Evolutionary conservation across 2,797 vertebrate genomes (phyloP), one percentile per base, ranked within the genome.

Genomic region (Sylvilagus floridanus): DNA sequence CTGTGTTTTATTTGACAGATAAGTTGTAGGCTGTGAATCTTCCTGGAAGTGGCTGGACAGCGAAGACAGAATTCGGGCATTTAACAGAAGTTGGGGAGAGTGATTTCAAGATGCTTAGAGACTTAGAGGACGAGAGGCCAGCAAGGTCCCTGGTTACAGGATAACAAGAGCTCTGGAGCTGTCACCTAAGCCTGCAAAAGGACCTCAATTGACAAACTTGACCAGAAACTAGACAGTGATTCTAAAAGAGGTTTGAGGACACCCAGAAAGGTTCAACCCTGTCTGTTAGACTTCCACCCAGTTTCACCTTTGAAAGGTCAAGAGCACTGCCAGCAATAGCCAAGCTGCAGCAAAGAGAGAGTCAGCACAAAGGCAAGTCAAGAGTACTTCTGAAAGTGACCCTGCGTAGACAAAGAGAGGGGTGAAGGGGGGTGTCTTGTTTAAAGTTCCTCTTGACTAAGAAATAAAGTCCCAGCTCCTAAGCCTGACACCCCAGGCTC

Each of bases 1-100:
- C 3, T 96, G 96, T 84, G 66, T 96, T 91, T 95, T 69, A 82
- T 69, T 82, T 95, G 88, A 96, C 0, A 0, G 14, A 60, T 88
- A 79, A 96, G 87, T 52, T 57, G 52, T 32, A 66, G 57, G 37
- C 22, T 97, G 96, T 79, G 73, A 96, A 95, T 93, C 42, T 84
- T 95, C 50, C 87, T 96, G 86, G 86, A 97, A 52, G 50, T 52
- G 63, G 30, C 19, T 75, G 35, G 50, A 42, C 84, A 83, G 77
- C 90, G 37, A 69, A 88, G 91, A 89, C 81, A 83, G 84, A 95
- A 94, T 71, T 71, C 30, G 63, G 69, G 42, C 88, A 82, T 93
- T 94, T 88, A 89, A 37, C 9, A 77, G 63, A 86, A 81, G 42
- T 52, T 63, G 32, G 3, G 42, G 84, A 24, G 90, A 76, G 50